Percentiles rank a stretch among this genome's conserved stretches.
phyloP scores from a whole-genome alignment of 2,797 vertebrate genomes.

The Halcyon badia region DNA sequence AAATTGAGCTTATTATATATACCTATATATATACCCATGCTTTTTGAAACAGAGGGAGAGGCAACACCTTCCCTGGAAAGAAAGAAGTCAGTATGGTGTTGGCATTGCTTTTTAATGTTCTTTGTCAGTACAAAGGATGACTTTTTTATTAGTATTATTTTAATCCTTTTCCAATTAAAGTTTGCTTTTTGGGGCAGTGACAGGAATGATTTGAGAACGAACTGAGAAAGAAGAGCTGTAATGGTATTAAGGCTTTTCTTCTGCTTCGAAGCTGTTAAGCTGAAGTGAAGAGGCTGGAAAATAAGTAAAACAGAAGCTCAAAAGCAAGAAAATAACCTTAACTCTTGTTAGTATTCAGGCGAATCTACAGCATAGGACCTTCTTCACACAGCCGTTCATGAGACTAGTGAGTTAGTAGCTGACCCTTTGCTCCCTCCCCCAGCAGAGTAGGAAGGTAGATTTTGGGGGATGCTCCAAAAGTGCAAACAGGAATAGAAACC shows the following conservation, averaged over 20 bases:
- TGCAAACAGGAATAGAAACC: not conserved
- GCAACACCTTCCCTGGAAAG: slow-evolving; percentile 2
- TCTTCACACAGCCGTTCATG: not conserved
- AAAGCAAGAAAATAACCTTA: not conserved
- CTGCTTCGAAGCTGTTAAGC: not conserved
- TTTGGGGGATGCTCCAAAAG: not conserved
- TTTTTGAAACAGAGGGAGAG: slow-evolving; percentile 9
- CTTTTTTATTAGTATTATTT: not conserved
- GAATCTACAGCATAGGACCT: not conserved
- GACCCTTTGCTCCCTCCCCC: accelerated
- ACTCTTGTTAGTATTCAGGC: not conserved
- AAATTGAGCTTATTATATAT: not conserved
- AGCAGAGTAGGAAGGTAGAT: not conserved
- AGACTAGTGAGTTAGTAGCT: not conserved
- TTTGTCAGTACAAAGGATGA: not conserved
- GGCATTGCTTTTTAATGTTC: not conserved
- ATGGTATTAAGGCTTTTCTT: not conserved
- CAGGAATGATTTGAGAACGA: slow-evolving; percentile 10
- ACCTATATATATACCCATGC: not conserved
- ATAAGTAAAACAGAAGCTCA: not conserved
- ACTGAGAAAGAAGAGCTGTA: not conserved
- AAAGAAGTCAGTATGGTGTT: not conserved
- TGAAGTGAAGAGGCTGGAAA: slow-evolving; percentile 14
- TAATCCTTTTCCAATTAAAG: slow-evolving; percentile 10
- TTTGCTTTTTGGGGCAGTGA: not conserved